These are phyloP conservation scores for Choristoneura fumiferana DNA, from an alignment of 1,140 invertebrate species.

Conservation along the genomic window DNA sequence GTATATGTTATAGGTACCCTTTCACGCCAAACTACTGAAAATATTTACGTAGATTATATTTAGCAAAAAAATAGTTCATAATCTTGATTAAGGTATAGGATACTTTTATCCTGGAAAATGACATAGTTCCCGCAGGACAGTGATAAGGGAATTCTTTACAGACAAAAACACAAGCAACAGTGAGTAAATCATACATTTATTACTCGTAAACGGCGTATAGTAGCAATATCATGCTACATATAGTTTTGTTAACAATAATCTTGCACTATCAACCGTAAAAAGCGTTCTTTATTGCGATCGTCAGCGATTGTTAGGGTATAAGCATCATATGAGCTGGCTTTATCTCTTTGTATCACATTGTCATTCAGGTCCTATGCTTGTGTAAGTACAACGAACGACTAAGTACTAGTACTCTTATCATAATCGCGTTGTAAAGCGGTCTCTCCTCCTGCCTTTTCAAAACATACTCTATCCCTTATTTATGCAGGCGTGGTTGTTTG, in stretches of 20 bases:
- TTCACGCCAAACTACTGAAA: too few species aligned
- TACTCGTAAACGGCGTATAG: not conserved
- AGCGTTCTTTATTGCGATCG: conserved; percentile 1
- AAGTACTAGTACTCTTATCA: conserved; percentile 17
- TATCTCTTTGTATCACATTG: not conserved
- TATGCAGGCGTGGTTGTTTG: not conserved
- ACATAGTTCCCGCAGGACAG: too few species aligned
- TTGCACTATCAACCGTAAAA: not conserved
- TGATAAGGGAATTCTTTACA: too few species aligned
- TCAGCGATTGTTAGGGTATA: not conserved
- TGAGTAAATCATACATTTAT: not conserved
- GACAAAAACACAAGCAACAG: too few species aligned
- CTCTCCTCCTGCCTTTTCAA: conserved; percentile 2
- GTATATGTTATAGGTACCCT: too few species aligned
- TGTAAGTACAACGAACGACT: conserved; percentile 13
- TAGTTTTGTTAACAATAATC: not conserved
- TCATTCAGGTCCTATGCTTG: conserved; percentile 2
- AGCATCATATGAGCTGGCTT: not conserved
- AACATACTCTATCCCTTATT: not conserved
- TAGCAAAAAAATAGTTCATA: too few species aligned
- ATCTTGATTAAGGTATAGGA: too few species aligned
- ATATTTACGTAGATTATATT: too few species aligned
- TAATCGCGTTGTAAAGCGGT: not conserved
- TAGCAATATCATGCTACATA: not conserved
- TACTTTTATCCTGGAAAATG: too few species aligned